Evolutionary conservation across 2,888 invertebrate genomes (phyloP).

Genomic region (Mystacides longicornis): DNA sequence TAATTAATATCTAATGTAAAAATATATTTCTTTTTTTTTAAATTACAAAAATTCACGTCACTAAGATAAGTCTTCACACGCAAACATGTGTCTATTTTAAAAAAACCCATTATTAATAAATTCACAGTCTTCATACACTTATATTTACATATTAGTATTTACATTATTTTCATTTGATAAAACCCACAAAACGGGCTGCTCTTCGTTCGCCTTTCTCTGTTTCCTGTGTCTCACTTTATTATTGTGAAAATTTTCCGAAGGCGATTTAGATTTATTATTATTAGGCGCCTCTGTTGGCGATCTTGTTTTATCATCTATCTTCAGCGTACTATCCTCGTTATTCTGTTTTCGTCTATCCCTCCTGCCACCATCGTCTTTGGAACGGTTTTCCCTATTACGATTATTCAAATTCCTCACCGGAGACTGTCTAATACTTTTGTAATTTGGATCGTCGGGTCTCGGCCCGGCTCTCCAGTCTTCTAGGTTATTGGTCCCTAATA

Average conservation of each 20-base stretch:
- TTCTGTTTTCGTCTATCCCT: conserved; percentile 7
- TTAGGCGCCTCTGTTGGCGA: not conserved
- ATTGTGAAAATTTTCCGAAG: not conserved
- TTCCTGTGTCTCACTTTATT: not conserved
- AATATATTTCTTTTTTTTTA: too few relatives aligned
- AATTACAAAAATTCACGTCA: too few relatives aligned
- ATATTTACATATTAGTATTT: too few relatives aligned
- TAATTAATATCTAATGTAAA: too few relatives aligned
- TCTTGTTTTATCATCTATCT: not conserved
- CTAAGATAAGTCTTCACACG: too few relatives aligned
- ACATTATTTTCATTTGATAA: conserved; percentile 26
- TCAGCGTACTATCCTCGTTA: not conserved
- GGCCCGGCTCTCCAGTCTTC: conserved; percentile 20
- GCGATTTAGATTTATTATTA: not conserved
- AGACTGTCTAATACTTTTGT: conserved; percentile 8
- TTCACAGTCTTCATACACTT: too few relatives aligned
- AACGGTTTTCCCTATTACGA: not conserved
- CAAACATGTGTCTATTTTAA: too few relatives aligned
- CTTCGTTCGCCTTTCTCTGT: conserved; percentile 30
- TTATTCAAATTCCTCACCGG: conserved; percentile 3
- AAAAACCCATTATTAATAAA: too few relatives aligned
- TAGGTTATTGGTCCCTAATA: not conserved
- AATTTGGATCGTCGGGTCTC: conserved; percentile 5
- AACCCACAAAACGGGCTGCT: conserved; percentile 31
- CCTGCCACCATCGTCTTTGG: conserved; percentile 8